Percentiles rank a stretch among this genome's conserved stretches.
These are phyloP conservation scores for Philantomba maxwellii DNA, from an alignment of 2,113 vertebrate species.

Conservation along the genomic window DNA sequence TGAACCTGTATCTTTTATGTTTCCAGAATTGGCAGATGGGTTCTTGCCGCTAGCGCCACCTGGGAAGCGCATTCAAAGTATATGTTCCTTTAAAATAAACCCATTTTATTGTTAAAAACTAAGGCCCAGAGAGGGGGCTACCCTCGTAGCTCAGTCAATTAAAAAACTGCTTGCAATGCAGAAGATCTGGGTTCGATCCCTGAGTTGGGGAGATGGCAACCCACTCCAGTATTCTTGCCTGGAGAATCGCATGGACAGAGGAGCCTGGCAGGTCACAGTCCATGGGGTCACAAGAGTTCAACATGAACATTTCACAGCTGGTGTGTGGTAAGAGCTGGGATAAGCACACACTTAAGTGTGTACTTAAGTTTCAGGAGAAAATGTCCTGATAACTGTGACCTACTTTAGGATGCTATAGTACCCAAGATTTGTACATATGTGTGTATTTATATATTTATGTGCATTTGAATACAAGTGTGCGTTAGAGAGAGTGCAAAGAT, in stretches of 20 bases:
- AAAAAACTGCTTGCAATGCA: not conserved
- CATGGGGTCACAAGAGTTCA: not conserved
- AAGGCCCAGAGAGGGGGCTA: not conserved
- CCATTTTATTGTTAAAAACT: not conserved
- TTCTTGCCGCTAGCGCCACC: not conserved
- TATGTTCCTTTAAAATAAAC: slow-evolving; percentile 56
- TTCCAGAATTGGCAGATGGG: not conserved
- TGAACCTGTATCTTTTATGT: not conserved
- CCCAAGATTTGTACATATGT: not conserved
- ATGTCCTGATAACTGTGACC: not conserved
- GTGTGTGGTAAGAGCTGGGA: not conserved
- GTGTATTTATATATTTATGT: not conserved
- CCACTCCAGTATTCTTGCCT: not conserved
- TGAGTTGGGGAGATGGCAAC: not conserved
- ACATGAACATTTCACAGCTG: not conserved
- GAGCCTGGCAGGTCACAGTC: not conserved
- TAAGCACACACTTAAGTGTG: not conserved
- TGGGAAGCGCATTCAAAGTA: slow-evolving; percentile 28
- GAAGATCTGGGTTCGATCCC: not conserved
- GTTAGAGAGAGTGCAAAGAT: not conserved
- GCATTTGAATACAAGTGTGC: not conserved
- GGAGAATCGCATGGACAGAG: not conserved
- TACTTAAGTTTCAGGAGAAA: not conserved
- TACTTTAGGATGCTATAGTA: not conserved
- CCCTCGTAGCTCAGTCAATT: not conserved